Percentiles rank a stretch among this genome's conserved stretches.
Evolutionary conservation across 1,140 invertebrate species (phyloP).

Genomic region (Cardiocondyla obscurior): DNA sequence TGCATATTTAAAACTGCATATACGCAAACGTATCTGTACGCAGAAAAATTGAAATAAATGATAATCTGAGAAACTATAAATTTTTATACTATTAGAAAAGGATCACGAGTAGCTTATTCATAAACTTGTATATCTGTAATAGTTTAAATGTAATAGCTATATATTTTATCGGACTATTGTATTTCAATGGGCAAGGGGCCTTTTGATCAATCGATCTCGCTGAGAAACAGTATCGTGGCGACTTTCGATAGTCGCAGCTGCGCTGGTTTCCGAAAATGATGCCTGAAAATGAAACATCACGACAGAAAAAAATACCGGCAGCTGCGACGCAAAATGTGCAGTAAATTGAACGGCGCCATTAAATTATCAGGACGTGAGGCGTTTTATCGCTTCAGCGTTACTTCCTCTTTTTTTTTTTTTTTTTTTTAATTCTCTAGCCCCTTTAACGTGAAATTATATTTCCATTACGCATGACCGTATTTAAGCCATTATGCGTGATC

Average conservation of each 20-base stretch:
- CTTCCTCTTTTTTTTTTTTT: neutral
- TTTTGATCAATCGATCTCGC: conserved; percentile 10
- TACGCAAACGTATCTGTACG: neutral
- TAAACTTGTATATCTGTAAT: neutral
- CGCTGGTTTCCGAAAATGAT: conserved; percentile 14
- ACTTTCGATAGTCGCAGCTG: conserved; percentile 36
- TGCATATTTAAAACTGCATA: neutral
- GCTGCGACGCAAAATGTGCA: conserved; percentile 52
- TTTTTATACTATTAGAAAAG: neutral
- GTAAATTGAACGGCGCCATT: conserved; percentile 71
- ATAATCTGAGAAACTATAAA: neutral
- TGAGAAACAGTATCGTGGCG: conserved; percentile 22
- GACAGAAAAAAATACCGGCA: conserved; percentile 27
- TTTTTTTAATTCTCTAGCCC: conserved; percentile 47
- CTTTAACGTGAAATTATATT: conserved; percentile 71
- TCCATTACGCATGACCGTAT: conserved; percentile 71
- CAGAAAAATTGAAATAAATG: neutral
- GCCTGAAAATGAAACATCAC: conserved; percentile 50
- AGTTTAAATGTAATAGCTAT: neutral
- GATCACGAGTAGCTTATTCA: neutral
- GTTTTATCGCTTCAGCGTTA: neutral
- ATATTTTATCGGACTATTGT: neutral
- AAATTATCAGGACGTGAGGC: conserved; percentile 67
- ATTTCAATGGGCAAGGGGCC: neutral
- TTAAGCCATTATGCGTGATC: conserved; percentile 71